A percentile compares a stretch with the other conserved stretches of the same genome.
These are phyloP conservation scores for Manis pentadactyla DNA, from an alignment of 2,797 vertebrate species.

Conservation along the genomic window DNA sequence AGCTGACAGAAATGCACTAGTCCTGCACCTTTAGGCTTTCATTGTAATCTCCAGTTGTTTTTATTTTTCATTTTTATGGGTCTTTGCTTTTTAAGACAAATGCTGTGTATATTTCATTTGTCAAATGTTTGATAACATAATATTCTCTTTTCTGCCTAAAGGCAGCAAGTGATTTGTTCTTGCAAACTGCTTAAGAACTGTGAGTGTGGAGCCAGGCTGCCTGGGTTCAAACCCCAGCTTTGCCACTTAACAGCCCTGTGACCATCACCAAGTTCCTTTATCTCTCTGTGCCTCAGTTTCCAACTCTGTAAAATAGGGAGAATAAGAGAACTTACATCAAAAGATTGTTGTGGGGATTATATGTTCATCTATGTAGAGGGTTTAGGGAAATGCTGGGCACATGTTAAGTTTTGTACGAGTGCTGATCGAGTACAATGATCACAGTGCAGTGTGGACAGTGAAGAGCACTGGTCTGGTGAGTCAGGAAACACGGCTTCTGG, in stretches of 20 bases:
- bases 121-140: background rate
- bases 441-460: background rate
- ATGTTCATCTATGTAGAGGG: background rate
- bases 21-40: background rate
- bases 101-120: background rate
- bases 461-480: background rate
- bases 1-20: background rate
- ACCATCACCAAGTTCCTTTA: background rate
- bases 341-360: background rate
- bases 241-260: background rate
- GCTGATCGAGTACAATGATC: background rate
- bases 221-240: background rate
- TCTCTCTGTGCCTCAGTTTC: background rate
- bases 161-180: background rate
- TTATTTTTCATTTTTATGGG: background rate
- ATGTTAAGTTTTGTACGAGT: rapidly evolving
- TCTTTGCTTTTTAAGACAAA: conserved; percentile 8
- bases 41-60: background rate
- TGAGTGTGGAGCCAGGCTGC: background rate
- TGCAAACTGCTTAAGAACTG: background rate
- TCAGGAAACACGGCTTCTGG: background rate
- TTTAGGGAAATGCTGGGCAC: background rate
- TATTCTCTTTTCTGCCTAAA: background rate
- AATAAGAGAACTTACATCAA: background rate
- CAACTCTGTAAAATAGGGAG: background rate